Evolutionary conservation across 2,888 invertebrate genomes (phyloP), one percentile per base, ranked within the genome.

Genomic region (Hydropsyche betteni): DNA sequence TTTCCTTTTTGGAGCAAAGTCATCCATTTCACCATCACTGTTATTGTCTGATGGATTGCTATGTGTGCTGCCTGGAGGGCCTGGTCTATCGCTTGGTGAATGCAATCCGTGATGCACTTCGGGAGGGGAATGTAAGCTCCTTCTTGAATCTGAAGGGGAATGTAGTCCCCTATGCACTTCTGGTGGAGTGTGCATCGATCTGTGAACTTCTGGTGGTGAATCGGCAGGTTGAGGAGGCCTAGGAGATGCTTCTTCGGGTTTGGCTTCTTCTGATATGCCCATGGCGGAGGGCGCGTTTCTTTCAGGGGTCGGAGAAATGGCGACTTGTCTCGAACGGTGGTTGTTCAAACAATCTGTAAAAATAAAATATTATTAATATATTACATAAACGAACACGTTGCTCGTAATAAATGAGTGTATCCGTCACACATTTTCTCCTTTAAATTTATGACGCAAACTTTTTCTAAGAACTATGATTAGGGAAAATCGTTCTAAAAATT

Each of bases 1-100:
- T 83, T 97, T 97, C 80, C 96, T 88, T 85, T 96, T 96, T 0
- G 95, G 95, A 0, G 94, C 89, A 83, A 93, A 94, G 80, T 94
- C 94, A 82, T 94, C 92, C 55, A 89, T 83, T 69, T 90, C 89
- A 14, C 91, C 90, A 69, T 90, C 90, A 74, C 91, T 91, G 80
- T 91, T 90, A 81, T 89, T 87, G 80, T 89, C 90, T 0, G 90
- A 90, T 50, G 90, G 88, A 74, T 85, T 85, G 79, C 85, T 85
- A 76, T 79, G 80, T 68, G 85, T 84, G 78, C 84, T 84, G 44
- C 85, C 84, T 79, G 87, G 86, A 16, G 87, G 86, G 1, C 82
- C 83, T 16, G 87, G 86, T 58, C 72, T 55, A 10, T 72, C 72
- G 3, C 72, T 58, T 5, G 72, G 72, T 7, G 58, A 58, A 38